Conservation (phyloP, 92 coral and sea anemone genomes). For the Isaurus tuberculatus region DNA sequence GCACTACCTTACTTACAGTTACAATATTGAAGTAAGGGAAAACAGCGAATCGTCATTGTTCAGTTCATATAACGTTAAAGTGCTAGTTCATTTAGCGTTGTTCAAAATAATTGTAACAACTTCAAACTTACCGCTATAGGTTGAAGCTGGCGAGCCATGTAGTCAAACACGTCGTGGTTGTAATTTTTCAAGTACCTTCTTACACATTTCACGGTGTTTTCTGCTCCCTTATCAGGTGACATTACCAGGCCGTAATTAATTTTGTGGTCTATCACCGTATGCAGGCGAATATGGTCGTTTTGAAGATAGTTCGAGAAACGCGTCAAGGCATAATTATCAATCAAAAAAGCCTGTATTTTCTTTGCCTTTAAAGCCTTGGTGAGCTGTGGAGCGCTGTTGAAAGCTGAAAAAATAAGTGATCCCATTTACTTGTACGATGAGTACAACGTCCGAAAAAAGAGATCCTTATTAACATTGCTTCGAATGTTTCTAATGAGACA, state of each 20-base stretch:
- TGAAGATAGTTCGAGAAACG: conserved; percentile 71
- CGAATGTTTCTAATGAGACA: no score
- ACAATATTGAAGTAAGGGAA: no score
- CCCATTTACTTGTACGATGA: no score
- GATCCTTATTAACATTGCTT: no score
- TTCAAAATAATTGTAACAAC: no score
- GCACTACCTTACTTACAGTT: no score
- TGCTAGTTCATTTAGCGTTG: no score
- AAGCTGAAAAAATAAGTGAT: no score
- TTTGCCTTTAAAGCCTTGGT: conserved; percentile 58
- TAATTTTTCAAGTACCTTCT: conserved; percentile 79
- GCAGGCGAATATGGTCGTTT: conserved; percentile 78
- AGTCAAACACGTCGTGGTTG: conserved; percentile 88
- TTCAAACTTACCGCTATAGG: conserved; percentile 68
- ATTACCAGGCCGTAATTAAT: conserved; percentile 92
- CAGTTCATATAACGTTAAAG: no score
- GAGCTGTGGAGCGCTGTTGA: conserved; percentile 64
- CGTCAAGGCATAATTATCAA: conserved; percentile 89
- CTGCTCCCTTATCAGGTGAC: conserved; percentile 66
- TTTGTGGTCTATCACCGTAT: conserved; percentile 83
- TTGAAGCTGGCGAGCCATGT: conserved; percentile 68
- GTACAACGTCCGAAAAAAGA: no score
- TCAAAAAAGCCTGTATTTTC: conserved; percentile 79
- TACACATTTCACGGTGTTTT: conserved; percentile 72
- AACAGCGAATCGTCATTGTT: no score